A percentile compares a stretch with the other conserved stretches of the same genome.
These are phyloP conservation scores for Nothobranchius kuhntae DNA, from an alignment of 2,113 vertebrate genomes.

Conservation along the genomic window DNA sequence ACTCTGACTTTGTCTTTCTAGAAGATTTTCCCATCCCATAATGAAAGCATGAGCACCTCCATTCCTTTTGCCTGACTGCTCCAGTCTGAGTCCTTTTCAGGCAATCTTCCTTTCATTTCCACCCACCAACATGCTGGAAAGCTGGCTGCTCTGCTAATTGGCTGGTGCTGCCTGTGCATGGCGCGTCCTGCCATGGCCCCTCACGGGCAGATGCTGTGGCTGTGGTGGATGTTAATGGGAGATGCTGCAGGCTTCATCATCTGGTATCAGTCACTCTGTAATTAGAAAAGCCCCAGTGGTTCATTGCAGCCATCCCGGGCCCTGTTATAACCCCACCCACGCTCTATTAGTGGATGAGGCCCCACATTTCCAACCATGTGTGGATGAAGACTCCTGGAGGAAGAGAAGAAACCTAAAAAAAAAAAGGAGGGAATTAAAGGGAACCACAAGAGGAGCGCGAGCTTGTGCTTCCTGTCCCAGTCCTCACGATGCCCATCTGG, in stretches of 20 bases:
- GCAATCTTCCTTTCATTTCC: slow-evolving; percentile 31
- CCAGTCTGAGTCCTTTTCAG: slow-evolving; percentile 27
- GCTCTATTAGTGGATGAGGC: slow-evolving; percentile 51
- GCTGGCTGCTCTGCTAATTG: slow-evolving; percentile 61
- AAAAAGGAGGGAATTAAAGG: slow-evolving; percentile 39
- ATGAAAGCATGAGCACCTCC: slow-evolving; percentile 43
- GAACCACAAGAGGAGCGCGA: slow-evolving; percentile 42
- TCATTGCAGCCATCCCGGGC: slow-evolving; percentile 51
- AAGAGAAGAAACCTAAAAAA: slow-evolving; percentile 29
- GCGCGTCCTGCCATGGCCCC: slow-evolving; percentile 49
- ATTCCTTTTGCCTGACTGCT: slow-evolving; percentile 42
- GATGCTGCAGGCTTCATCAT: slow-evolving; percentile 64
- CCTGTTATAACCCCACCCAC: slow-evolving; percentile 62
- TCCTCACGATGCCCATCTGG: slow-evolving; percentile 62
- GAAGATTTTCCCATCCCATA: slow-evolving; percentile 17
- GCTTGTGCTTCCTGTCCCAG: slow-evolving; percentile 50
- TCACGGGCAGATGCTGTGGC: slow-evolving; percentile 60
- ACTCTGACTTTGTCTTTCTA: background rate
- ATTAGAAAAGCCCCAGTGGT: slow-evolving; percentile 63
- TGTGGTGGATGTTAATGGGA: slow-evolving; percentile 56
- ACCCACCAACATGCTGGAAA: slow-evolving; percentile 41
- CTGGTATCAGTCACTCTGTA: slow-evolving; percentile 70
- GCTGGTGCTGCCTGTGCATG: slow-evolving; percentile 39
- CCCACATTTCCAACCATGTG: slow-evolving; percentile 51
- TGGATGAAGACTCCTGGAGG: slow-evolving; percentile 37